Percentiles rank a stretch among this genome's conserved stretches.
phyloP scores from a whole-genome alignment of 37 sponge, comb jelly and placozoan genomes.

The Aplysina aerophoba region DNA sequence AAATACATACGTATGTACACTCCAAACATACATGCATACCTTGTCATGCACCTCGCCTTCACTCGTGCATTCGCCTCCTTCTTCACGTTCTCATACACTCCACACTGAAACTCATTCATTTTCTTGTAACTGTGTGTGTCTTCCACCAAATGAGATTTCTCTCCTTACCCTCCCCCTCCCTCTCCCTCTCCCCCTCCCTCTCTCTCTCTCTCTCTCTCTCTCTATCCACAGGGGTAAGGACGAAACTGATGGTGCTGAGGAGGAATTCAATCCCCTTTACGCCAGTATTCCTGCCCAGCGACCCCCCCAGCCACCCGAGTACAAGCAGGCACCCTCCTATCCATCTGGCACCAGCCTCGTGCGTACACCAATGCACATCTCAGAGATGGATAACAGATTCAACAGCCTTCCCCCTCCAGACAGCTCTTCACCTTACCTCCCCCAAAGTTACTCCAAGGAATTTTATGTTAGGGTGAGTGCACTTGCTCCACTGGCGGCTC shows the following conservation, averaged over 20 bases:
- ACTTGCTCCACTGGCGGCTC: neutral
- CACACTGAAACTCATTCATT: no score
- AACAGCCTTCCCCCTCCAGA: neutral
- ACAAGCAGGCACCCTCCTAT: slow-evolving; percentile 71
- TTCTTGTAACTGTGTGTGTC: neutral
- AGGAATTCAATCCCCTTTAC: slow-evolving; percentile 64
- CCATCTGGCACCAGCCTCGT: slow-evolving; percentile 14
- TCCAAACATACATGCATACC: neutral
- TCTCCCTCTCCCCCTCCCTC: neutral
- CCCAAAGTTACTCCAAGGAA: neutral
- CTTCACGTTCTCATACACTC: no score
- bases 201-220: neutral
- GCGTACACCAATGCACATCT: neutral
- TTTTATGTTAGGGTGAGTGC: neutral
- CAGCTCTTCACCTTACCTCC: neutral
- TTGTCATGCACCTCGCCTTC: no score
- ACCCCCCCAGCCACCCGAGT: slow-evolving; percentile 63
- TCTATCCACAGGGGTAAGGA: slow-evolving; percentile 1
- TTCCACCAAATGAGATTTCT: neutral
- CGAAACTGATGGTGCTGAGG: slow-evolving; percentile 26
- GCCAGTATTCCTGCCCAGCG: slow-evolving; percentile 64
- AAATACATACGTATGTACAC: neutral
- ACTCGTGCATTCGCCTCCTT: no score
- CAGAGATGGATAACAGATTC: slow-evolving; percentile 5
- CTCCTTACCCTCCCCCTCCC: neutral